Conservation (phyloP, 2,113 vertebrate species). For the Hassar affinis region DNA sequence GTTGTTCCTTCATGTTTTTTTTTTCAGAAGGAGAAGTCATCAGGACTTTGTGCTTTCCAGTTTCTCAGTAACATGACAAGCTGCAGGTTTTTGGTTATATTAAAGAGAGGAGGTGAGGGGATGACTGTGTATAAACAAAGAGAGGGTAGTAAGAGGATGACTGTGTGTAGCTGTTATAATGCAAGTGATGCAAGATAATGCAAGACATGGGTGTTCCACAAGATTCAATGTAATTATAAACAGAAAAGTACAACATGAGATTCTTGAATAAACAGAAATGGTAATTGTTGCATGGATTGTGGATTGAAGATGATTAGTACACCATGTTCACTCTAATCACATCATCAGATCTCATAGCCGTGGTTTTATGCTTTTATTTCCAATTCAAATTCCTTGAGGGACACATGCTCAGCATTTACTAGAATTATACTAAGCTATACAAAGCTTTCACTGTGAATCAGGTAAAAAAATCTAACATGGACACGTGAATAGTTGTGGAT, state of each 20-base stretch:
- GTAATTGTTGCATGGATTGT: not conserved
- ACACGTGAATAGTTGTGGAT: not conserved
- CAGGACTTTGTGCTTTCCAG: not conserved
- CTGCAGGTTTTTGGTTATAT: not conserved
- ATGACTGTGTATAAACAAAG: not conserved
- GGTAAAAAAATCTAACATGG: not conserved
- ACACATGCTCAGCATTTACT: not conserved
- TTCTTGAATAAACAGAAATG: not conserved
- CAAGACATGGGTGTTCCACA: no score
- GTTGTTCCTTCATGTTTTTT: not conserved
- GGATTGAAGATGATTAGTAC: slow-evolving; percentile 2
- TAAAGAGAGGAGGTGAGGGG: not conserved
- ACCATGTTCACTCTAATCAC: not conserved
- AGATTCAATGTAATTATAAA: not conserved
- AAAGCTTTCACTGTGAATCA: not conserved
- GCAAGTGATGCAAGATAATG: no score
- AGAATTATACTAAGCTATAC: not conserved
- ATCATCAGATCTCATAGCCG: not conserved
- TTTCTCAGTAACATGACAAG: not conserved
- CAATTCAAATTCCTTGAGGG: not conserved
- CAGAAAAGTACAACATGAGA: not conserved
- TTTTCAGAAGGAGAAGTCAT: not conserved
- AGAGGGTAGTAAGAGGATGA: not conserved
- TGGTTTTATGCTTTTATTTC: not conserved
- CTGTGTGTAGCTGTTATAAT: not conserved